Base-by-base conservation (phyloP, 2,888 invertebrate genomes). In the Nycteola revayana region DNA sequence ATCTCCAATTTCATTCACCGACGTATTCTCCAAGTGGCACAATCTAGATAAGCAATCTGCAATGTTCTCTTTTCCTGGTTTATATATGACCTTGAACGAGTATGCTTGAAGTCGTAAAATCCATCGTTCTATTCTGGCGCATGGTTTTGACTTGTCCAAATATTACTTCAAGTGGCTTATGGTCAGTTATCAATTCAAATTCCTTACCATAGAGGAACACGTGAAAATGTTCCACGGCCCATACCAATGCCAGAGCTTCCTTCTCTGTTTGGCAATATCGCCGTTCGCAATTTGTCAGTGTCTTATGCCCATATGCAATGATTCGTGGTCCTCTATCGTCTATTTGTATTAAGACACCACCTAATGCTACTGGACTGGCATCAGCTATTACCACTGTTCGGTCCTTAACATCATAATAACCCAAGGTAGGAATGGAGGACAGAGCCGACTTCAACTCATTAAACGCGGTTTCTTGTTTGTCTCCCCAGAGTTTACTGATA, bases 221-320 rank as follows among this genome's bases (percentile, higher is more conserved):
- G 2, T 35, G 14, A 22, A 42, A 38, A 10, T 23, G 33, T 11
- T 32, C 32, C 1, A 32, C 10, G 2, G 27, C 27, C 32, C 26
- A 32, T 7, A 43, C 34, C 2, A 38, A 14, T 2, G 37, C 42
- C 5, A 42, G 10, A 4, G 37, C 42, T 9, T 43, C 35, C 10
- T 35, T 35, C 8, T 34, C 28, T 0, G 34, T 34, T 9, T 34
- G 34, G 8, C 28, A 18, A 22, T 63, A 60, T 5, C 52, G 14
- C 1, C 37, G 25, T 39, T 65, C 60, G 20, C 37, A 37, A 1
- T 52, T 50, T 0, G 44, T 56, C 0, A 65, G 22, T 2, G 11
- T 27, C 27, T 55, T 22, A 25, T 61, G 32, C 0, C 61, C 63
- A 35, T 24, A 66, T 0, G 54, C 62, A 7, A 61, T 61, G 1